Evolutionary conservation across 2,888 invertebrate genomes (phyloP), one percentile per base, ranked within the genome.

Genomic region (Trichacis sp.): DNA sequence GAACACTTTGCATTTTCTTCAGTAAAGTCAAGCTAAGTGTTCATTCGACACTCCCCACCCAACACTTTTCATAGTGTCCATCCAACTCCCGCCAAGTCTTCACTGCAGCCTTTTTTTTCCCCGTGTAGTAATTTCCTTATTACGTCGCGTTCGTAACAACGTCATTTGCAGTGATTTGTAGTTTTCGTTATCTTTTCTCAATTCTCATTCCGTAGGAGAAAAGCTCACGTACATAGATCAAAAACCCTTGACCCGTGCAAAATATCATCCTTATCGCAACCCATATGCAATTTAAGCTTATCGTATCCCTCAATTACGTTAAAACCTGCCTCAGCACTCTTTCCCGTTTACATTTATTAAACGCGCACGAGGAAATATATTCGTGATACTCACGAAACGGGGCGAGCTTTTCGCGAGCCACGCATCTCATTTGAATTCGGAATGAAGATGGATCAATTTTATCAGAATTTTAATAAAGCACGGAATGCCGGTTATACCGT

Each of bases 211-310:
- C 24, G 8, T 24, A 5, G 24, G 4, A 24, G 24, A 24, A 24
- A 24, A 24, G n/a, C n/a, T n/a, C n/a, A 24, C 33, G n/a, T 33
- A n/a, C 33, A 11, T 9, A 19, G 17, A 18, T 43, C 9, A 43
- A 18, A 40, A 43, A 43, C 19, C 18, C 43, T 43, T 43, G 43
- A 43, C 43, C 43, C 19, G 20, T 19, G n/a, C 2, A 19, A 18
- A 43, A 43, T 19, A 9, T 18, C 43, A 43, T 43, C 15, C 43
- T 43, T 43, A 43, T 43, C 43, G 43, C 3, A 9, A 18, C 2
- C 43, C 19, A 18, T 43, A 19, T 43, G 43, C 19, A 43, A 43
- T 9, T 43, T 19, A 11, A 19, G 43, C 43, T 43, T 43, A 43
- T 43, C 43, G 19, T 12, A 43, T 4, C 11, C 18, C 18, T 2